Evolutionary conservation across 2,797 vertebrate species (phyloP).

Genomic region (Rhabdophis nuchalis): DNA sequence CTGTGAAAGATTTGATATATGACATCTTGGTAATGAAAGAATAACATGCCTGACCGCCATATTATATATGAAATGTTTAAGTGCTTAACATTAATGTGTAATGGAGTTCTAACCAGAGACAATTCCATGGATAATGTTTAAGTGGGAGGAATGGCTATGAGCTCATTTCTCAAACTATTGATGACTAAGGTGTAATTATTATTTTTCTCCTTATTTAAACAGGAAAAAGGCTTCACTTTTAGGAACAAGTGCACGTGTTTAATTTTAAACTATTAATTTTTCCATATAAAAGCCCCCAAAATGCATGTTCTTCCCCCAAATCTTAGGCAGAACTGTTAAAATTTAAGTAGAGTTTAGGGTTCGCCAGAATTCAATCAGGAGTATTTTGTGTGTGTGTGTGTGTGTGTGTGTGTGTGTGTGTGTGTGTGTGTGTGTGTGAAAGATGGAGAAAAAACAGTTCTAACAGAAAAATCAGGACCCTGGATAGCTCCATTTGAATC

Average conservation of each 20-base stretch:
- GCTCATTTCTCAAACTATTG: constrained; percentile 46
- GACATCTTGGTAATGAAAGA: constrained; percentile 58
- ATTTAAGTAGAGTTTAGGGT: not conserved
- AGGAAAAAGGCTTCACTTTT: not conserved
- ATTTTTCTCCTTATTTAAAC: not conserved
- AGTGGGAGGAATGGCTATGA: constrained; percentile 22
- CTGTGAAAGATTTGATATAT: constrained; percentile 50
- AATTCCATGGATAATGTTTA: constrained; percentile 48
- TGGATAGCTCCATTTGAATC: not conserved
- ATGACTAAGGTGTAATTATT: constrained; percentile 28
- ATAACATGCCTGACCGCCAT: constrained; percentile 60
- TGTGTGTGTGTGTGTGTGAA: too few species aligned
- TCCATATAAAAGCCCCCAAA: not conserved
- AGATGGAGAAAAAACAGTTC: not conserved
- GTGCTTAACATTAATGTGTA: constrained; percentile 61
- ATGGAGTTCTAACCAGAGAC: constrained; percentile 54
- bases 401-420: too few species aligned
- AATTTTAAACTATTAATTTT: not conserved
- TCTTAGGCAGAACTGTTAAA: not conserved
- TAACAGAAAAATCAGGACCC: not conserved
- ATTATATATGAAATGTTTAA: constrained; percentile 66
- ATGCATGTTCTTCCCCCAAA: not conserved
- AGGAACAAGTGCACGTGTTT: not conserved
- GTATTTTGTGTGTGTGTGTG: too few species aligned
- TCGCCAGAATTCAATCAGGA: not conserved